Conservation (phyloP, 1,140 invertebrate species). For the Leguminivora glycinivorella region DNA sequence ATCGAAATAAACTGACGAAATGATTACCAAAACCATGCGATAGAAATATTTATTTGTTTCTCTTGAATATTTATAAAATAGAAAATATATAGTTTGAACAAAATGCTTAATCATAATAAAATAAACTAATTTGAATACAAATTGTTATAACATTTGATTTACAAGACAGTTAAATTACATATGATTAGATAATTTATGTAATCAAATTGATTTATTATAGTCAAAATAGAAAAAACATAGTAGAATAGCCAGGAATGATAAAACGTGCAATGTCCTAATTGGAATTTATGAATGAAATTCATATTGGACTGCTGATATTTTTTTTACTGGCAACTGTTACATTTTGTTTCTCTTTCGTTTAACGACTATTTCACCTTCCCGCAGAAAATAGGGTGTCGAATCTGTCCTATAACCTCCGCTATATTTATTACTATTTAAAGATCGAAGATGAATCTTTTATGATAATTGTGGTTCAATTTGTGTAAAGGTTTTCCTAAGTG, state of each 20-base stretch:
- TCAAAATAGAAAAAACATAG: neutral
- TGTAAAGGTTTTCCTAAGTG: conserved; percentile 77
- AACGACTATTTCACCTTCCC: conserved; percentile 75
- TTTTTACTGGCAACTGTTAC: conserved; percentile 64
- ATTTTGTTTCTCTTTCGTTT: conserved; percentile 75
- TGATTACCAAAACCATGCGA: neutral
- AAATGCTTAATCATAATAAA: too few relatives aligned
- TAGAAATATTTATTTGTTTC: neutral
- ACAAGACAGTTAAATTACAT: neutral
- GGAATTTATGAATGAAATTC: conserved; percentile 43
- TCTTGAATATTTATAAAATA: neutral
- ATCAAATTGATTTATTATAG: neutral
- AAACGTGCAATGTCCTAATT: neutral
- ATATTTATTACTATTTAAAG: conserved; percentile 78
- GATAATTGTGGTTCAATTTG: conserved; percentile 77
- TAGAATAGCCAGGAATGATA: conserved; percentile 4
- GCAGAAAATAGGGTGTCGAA: conserved; percentile 80
- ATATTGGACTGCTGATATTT: conserved; percentile 44
- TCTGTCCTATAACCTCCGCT: conserved; percentile 78
- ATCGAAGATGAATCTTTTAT: conserved; percentile 79
- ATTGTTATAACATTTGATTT: neutral
- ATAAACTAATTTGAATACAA: neutral
- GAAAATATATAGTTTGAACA: neutral
- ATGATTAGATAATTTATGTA: neutral
- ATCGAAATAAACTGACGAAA: neutral